These are phyloP conservation scores for Sciurus vulgaris DNA, from an alignment of 2,797 vertebrate genomes.

Conservation along the genomic window DNA sequence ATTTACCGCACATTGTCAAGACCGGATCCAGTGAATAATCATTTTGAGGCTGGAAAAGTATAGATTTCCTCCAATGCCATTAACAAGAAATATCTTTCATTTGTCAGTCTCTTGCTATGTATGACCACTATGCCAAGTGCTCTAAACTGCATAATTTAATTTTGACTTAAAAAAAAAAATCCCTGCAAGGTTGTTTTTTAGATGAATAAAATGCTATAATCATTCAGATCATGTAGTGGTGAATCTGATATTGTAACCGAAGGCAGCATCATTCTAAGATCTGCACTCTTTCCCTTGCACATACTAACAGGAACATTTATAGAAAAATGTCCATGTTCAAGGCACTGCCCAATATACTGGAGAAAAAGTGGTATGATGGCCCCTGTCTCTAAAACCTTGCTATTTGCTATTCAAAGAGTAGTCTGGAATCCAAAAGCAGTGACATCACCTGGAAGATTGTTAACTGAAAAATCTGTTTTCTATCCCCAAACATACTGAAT, in stretches of 20 bases:
- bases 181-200: not conserved
- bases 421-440: not conserved
- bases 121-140: not conserved
- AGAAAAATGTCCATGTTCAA: not conserved
- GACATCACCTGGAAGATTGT: not conserved
- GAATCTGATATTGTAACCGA: not conserved
- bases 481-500: not conserved
- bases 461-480: not conserved
- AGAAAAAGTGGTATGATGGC: not conserved
- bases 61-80: not conserved
- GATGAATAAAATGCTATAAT: not conserved
- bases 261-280: not conserved
- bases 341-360: not conserved
- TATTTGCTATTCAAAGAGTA: not conserved
- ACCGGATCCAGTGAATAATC: not conserved
- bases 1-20: not conserved
- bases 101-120: not conserved
- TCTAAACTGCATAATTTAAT: slow-evolving; percentile 29
- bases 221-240: not conserved
- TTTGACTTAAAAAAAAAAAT: slow-evolving; percentile 22
- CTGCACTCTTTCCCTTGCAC: not conserved
- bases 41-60: not conserved
- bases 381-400: not conserved
- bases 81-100: slow-evolving; percentile 22
- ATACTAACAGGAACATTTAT: not conserved